These are phyloP conservation scores for Palythoa grandiflora DNA, from an alignment of 92 coral and sea anemone genomes.

Conservation along the genomic window DNA sequence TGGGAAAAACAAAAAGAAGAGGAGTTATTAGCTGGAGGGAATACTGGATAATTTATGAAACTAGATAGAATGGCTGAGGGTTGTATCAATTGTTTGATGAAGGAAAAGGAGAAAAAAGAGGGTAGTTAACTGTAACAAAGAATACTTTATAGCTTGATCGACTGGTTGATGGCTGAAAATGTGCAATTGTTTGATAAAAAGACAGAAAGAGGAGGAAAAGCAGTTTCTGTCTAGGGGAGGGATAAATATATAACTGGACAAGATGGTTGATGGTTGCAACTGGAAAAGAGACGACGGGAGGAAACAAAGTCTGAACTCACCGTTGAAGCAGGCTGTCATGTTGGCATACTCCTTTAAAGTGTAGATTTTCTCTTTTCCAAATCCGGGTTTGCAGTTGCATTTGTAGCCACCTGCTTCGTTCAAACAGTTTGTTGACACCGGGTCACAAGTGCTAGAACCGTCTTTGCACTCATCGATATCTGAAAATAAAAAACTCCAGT, in stretches of 20 bases:
- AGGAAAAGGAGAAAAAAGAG: background rate
- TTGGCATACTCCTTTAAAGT: background rate
- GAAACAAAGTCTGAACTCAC: background rate
- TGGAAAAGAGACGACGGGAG: too few species aligned
- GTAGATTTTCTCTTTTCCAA: background rate
- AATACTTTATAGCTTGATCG: too few species aligned
- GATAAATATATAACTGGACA: background rate
- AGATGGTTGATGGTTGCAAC: too few species aligned
- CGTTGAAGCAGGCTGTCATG: slow-evolving; percentile 2
- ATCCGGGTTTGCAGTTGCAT: slow-evolving; percentile 37
- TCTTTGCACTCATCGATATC: slow-evolving; percentile 20
- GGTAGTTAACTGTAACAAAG: too few species aligned
- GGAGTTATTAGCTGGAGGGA: too few species aligned
- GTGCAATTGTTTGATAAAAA: background rate
- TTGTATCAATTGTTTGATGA: too few species aligned
- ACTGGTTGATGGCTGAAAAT: too few species aligned
- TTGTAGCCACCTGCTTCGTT: slow-evolving; percentile 17
- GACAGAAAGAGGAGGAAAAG: background rate
- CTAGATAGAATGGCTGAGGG: background rate
- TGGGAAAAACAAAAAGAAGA: too few species aligned
- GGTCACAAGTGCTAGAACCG: background rate
- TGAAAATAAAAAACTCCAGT: background rate
- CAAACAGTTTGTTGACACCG: slow-evolving; percentile 7
- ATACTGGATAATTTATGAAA: too few species aligned
- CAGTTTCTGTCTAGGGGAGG: too few species aligned